Evolutionary conservation across 2,888 invertebrate species (phyloP).

Genomic region (Mythimna ferrago): DNA sequence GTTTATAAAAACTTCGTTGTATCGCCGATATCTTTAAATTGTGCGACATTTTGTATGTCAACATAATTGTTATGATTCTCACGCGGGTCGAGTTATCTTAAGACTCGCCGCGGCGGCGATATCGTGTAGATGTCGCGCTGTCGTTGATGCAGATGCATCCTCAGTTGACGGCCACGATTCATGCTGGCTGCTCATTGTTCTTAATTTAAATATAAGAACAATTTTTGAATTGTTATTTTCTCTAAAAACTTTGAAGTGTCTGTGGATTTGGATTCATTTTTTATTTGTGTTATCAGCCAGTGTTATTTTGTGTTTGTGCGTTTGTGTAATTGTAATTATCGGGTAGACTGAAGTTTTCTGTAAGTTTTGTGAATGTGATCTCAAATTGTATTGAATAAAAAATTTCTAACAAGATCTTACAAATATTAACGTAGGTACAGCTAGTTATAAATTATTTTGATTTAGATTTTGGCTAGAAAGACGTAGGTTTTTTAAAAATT

Average conservation of each 20-base stretch:
- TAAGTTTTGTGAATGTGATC: conserved; percentile 14
- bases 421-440: no score
- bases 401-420: not conserved
- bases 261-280: conserved; percentile 11
- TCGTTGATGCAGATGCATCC: conserved; percentile 77
- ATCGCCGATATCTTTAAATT: conserved; percentile 42
- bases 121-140: conserved; percentile 68
- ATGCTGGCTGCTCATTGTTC: conserved; percentile 73
- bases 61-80: conserved; percentile 73
- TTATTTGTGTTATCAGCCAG: not conserved
- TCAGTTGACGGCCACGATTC: conserved; percentile 80
- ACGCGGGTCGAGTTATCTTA: conserved; percentile 75
- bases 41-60: conserved; percentile 57
- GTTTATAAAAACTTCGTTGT: conserved; percentile 2
- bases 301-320: conserved; percentile 18
- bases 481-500: no score
- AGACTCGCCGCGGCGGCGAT: conserved; percentile 73
- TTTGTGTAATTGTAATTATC: conserved; percentile 1
- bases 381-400: not conserved
- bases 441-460: no score
- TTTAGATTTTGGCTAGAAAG: no score
- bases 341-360: conserved; percentile 24
- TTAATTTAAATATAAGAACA: conserved; percentile 36
- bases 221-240: not conserved
- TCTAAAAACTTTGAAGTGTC: conserved; percentile 16